A percentile compares a stretch with the other conserved stretches of the same genome.
Evolutionary conservation across 2,113 vertebrate species (phyloP).

Genomic region (Catharus minimus): DNA sequence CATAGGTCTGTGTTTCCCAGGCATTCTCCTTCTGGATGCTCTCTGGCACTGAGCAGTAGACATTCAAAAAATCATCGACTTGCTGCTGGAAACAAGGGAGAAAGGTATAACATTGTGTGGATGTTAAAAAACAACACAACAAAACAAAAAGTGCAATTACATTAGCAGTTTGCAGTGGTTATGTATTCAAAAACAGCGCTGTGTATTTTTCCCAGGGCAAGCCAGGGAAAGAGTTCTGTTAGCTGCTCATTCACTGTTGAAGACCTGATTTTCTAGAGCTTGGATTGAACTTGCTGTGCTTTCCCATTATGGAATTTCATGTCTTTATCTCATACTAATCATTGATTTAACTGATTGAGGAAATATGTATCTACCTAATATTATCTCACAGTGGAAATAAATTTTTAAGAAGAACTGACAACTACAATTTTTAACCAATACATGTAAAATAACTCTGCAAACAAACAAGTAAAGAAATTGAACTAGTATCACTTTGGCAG

Average conservation of each 20-base stretch:
- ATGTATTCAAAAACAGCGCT: background rate
- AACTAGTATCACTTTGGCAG: background rate
- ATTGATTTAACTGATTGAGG: background rate
- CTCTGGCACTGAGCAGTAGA: slow-evolving; percentile 80
- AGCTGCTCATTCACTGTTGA: background rate
- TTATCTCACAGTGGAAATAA: background rate
- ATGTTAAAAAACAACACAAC: background rate
- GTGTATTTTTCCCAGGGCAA: background rate
- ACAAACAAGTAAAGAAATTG: background rate
- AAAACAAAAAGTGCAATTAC: background rate
- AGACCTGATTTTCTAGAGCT: background rate
- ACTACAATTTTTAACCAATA: background rate
- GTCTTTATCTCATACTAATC: background rate
- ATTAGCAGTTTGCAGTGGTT: background rate
- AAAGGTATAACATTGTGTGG: background rate
- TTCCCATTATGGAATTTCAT: background rate
- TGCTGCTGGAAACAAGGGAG: slow-evolving; percentile 59
- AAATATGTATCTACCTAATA: background rate
- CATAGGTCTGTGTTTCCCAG: slow-evolving; percentile 73
- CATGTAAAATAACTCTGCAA: background rate
- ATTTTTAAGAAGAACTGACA: background rate
- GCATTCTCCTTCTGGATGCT: slow-evolving; percentile 73
- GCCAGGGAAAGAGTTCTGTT: background rate
- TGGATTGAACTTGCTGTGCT: accelerated
- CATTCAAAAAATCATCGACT: slow-evolving; percentile 78